Evolutionary conservation across 1,140 invertebrate genomes (phyloP), one percentile per base, ranked within the genome.

Genomic region (Drosophila subpulchrella): DNA sequence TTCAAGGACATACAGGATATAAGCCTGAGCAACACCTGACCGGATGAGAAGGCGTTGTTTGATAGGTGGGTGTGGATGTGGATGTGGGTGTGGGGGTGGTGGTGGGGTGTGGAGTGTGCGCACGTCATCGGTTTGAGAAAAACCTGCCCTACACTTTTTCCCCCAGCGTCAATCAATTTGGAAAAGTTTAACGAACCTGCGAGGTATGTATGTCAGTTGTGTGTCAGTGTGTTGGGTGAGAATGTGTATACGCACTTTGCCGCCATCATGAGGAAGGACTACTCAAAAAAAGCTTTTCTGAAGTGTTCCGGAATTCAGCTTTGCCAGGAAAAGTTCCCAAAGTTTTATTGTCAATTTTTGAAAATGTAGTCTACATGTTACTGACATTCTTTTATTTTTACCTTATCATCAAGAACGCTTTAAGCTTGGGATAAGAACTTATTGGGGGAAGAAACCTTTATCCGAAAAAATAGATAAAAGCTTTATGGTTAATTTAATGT

Each of bases 121-220:
- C 84, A 82, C 83, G 78, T 79, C 78, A 82, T 65, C 83, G 83
- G 83, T 59, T 83, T 70, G 74, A 76, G 70, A 46, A 44, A 78
- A 74, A 67, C 63, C 62, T 54, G 61, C 11, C 73, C 50, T 27
- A 51, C 46, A 66, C 62, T 66, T 38, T 51, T 15, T 44, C 65
- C 27, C 57, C 50, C 55, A 53, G 65, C 79, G 66, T 79, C 83
- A 89, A 88, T 73, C 75, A 68, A 74, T 77, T 63, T 58, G 54
- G 58, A 70, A 89, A 84, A 88, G 84, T 88, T 88, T 80, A 88
- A 88, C 80, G 84, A 88, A 88, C 84, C 72, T 84, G 56, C 59
- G 20, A 53, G 61, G 42, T 41, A 39, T 51, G 24, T 48, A 15
- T 68, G 68, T 48, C 36, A 32, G 30, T 24, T 27, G 32, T 48